Percentiles rank a stretch among this genome's conserved stretches.
Conservation (phyloP, 2,888 invertebrate genomes). For the Dynastes grantii region DNA sequence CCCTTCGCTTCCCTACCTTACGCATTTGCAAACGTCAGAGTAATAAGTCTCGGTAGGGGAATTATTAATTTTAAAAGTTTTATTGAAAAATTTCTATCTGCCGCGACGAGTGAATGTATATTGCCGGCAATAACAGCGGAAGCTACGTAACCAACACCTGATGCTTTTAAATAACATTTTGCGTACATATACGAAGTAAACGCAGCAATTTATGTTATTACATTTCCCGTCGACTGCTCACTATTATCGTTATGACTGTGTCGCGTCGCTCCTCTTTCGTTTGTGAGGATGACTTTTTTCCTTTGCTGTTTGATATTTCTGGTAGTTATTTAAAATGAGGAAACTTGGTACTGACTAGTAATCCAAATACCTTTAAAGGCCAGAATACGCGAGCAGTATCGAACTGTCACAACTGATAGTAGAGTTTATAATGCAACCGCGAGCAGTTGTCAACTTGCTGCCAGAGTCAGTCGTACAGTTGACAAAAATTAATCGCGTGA, state of each 20-base stretch:
- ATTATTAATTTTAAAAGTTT: slow-evolving; percentile 40
- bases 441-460: too few relatives aligned
- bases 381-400: too few relatives aligned
- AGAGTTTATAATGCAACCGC: too few relatives aligned
- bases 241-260: not conserved
- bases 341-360: too few relatives aligned
- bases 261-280: too few relatives aligned
- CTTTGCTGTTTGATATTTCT: too few relatives aligned
- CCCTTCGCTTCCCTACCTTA: not conserved
- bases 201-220: not conserved
- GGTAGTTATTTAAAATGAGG: too few relatives aligned
- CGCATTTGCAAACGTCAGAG: slow-evolving; percentile 22
- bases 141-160: slow-evolving; percentile 23
- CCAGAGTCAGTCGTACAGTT: too few relatives aligned
- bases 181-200: not conserved
- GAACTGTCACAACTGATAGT: too few relatives aligned
- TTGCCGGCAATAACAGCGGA: slow-evolving; percentile 28
- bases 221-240: not conserved
- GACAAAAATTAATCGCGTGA: too few relatives aligned
- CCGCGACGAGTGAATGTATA: not conserved
- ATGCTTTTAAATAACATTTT: slow-evolving; percentile 31
- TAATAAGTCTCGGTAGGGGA: slow-evolving; percentile 25
- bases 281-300: too few relatives aligned
- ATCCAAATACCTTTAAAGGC: too few relatives aligned
- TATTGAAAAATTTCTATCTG: slow-evolving; percentile 32